A percentile compares a stretch with the other conserved stretches of the same genome.
Evolutionary conservation across 1,140 invertebrate genomes (phyloP).

Genomic region (Neodiprion pinetum): DNA sequence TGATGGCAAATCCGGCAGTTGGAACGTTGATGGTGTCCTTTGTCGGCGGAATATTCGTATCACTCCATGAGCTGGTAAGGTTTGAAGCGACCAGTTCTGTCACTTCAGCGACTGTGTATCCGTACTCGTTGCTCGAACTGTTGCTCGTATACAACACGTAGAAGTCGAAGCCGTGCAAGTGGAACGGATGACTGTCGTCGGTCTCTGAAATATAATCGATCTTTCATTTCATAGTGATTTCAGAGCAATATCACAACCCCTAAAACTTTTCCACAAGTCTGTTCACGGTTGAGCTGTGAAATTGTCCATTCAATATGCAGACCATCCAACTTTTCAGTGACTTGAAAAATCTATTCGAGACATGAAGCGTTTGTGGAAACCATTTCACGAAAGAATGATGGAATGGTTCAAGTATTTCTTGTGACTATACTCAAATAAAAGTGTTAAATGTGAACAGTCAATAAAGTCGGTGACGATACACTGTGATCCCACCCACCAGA

Average conservation of each 20-base stretch:
- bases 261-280: too few relatives aligned
- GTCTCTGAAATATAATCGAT: too few relatives aligned
- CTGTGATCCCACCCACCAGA: constrained; percentile 38
- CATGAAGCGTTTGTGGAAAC: constrained; percentile 27
- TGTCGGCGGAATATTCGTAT: constrained; percentile 42
- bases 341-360: too few relatives aligned
- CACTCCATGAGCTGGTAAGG: not conserved
- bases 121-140: not conserved
- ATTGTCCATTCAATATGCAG: too few relatives aligned
- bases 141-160: constrained; percentile 89
- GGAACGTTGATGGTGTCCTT: constrained; percentile 67
- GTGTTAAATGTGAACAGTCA: too few relatives aligned
- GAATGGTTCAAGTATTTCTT: too few relatives aligned
- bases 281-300: too few relatives aligned
- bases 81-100: not conserved
- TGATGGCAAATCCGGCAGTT: constrained; percentile 64
- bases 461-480: constrained; percentile 38
- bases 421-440: too few relatives aligned
- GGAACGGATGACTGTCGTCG: too few relatives aligned
- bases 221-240: too few relatives aligned
- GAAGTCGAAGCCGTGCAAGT: constrained; percentile 14
- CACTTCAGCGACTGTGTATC: not conserved
- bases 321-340: too few relatives aligned
- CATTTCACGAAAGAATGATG: constrained; percentile 32
- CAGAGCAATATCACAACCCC: too few relatives aligned